These are phyloP conservation scores for Solen grandis DNA, from an alignment of 1,140 invertebrate genomes.

Conservation along the genomic window DNA sequence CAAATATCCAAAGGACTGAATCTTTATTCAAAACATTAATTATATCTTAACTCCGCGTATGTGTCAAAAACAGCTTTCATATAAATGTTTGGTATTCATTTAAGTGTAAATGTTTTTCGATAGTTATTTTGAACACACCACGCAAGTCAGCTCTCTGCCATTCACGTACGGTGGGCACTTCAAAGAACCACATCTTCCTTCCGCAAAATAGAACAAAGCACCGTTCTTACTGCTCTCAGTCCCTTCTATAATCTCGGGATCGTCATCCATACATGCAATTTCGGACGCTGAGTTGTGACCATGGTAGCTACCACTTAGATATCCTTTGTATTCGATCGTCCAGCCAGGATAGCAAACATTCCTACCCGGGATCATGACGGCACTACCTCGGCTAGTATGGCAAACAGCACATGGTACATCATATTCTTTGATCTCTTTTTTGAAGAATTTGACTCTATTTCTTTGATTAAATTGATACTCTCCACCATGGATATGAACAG, in stretches of 20 bases:
- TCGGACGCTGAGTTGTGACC: neutral
- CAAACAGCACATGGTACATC: constrained; percentile 58
- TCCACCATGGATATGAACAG: neutral
- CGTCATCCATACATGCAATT: constrained; percentile 38
- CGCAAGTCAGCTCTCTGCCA: constrained; percentile 24
- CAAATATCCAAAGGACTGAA: too few species aligned
- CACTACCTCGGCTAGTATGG: constrained; percentile 3
- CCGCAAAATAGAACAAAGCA: constrained; percentile 13
- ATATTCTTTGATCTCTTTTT: neutral
- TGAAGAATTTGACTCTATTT: neutral
- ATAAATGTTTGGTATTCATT: too few species aligned
- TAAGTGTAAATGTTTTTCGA: too few species aligned
- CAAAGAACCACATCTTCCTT: constrained; percentile 33
- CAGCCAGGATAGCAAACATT: constrained; percentile 46
- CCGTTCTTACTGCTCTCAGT: neutral
- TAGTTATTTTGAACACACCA: constrained; percentile 37
- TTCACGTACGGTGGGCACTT: too few species aligned
- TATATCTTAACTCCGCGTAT: too few species aligned
- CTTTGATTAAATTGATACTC: constrained; percentile 2
- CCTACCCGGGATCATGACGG: constrained; percentile 48
- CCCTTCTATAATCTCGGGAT: neutral
- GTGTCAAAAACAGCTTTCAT: too few species aligned
- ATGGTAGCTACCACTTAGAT: constrained; percentile 12
- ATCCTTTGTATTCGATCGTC: constrained; percentile 45
- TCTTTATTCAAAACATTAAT: too few species aligned